Evolutionary conservation across 2,113 vertebrate genomes (phyloP), one percentile per base, ranked within the genome.

Genomic region (Daboia siamensis): DNA sequence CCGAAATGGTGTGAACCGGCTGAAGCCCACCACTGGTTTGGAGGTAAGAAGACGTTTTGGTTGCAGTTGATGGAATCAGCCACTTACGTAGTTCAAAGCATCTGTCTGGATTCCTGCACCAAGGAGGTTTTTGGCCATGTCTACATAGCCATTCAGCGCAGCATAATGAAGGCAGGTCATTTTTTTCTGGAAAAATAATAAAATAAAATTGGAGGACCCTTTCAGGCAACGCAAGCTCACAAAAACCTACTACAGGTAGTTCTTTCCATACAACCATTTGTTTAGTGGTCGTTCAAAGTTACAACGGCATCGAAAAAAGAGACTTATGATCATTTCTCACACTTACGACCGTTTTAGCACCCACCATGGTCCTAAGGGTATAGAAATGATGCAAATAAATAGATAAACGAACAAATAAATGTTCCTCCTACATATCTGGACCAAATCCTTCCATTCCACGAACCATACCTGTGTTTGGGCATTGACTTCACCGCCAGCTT

Each of bases 91-190:
- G 95, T 99, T 98, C 8, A 98, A 94, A 80, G 97, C 94, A 0
- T 98, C 95, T 0, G n/a, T 88, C 87, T 96, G 96, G 95, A 98
- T 97, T 93, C 98, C 98, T 26, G 98, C 97, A 0, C 96, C 97
- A 94, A 99, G 74, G 12, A 99, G 97, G 57, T 98, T 90, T 86
- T 94, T 94, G 93, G 97, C 97, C 86, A 98, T 94, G 39, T 97
- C 97, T 91, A 97, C 96, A 0, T 96, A 97, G 94, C 98, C 98
- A 0, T 95, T 90, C 46, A 97, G 97, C 0, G 98, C 98, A 9
- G 97, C 96, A 0, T 98, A 98, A 94, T 99, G 99, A 46, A 99
- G 98, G 93, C 98, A 98, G 11, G 94, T 99, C 97, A 97, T 98
- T 21, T 97, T 85, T 87, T 91, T 91, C 91, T 91, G 23, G 23